Evolutionary conservation across 2,113 vertebrate species (phyloP).

Genomic region (Rousettus leschenaultii): DNA sequence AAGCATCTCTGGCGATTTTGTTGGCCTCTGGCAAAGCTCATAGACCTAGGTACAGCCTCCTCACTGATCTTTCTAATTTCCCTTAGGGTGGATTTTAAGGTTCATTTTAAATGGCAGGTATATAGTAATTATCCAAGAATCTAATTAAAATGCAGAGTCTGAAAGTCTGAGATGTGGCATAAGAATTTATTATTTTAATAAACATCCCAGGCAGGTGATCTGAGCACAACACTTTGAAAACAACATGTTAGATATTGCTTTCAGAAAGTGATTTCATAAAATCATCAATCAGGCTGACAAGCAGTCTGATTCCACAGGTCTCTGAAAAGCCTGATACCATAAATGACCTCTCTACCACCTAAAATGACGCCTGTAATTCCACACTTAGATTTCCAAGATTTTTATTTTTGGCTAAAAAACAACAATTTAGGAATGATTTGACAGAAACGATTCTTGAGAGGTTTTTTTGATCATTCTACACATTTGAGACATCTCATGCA

Average conservation of each 20-base stretch:
- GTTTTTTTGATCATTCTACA: not conserved
- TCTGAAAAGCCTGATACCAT: conserved; percentile 9
- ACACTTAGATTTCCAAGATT: not conserved
- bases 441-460: not conserved
- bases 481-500: not conserved
- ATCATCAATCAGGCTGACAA: not conserved
- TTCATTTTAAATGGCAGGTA: not conserved
- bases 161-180: not conserved
- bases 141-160: not conserved
- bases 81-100: not conserved
- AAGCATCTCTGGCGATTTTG: not conserved
- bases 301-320: not conserved
- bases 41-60: not conserved
- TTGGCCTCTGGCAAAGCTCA: not conserved
- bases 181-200: conserved; percentile 32
- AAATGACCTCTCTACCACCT: not conserved
- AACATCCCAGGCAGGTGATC: not conserved
- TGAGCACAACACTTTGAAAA: not conserved
- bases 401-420: not conserved
- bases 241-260: not conserved
- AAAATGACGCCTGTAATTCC: not conserved
- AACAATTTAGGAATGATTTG: not conserved
- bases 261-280: conserved; percentile 35
- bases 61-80: not conserved
- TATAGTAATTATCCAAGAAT: not conserved